phyloP scores from a whole-genome alignment of 2,113 vertebrate genomes.

The Protobothrops flavoviridis region DNA sequence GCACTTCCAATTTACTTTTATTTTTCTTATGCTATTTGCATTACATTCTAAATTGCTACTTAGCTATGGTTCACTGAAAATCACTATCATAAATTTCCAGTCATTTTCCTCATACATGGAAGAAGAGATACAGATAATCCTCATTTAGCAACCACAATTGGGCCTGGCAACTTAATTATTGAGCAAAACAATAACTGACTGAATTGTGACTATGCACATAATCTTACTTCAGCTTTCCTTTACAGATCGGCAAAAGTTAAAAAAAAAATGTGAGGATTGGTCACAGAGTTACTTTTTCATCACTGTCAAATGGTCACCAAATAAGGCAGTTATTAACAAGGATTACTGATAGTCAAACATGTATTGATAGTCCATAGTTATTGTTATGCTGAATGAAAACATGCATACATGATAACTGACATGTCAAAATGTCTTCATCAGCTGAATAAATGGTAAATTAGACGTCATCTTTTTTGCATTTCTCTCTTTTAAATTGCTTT shows the following conservation, averaged over 20 bases:
- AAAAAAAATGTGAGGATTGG: neutral
- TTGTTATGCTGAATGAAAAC: neutral
- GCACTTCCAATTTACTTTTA: neutral
- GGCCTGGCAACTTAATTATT: neutral
- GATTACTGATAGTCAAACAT: neutral
- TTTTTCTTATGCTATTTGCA: neutral
- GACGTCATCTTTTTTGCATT: neutral
- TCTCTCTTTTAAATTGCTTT: neutral
- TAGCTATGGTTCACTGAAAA: neutral
- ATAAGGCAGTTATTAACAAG: neutral
- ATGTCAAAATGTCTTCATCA: neutral
- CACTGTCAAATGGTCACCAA: neutral
- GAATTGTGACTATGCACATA: neutral
- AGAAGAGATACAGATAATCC: neutral
- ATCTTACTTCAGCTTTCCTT: neutral
- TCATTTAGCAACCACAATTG: neutral
- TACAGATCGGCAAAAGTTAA: neutral
- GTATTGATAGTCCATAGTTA: neutral
- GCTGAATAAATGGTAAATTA: neutral
- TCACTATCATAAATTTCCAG: neutral
- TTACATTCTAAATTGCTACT: neutral
- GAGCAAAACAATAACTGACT: neutral
- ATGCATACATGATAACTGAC: neutral
- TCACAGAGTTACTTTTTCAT: neutral
- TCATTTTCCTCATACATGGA: neutral